Base-by-base conservation (phyloP, 2,113 vertebrate genomes). In the Forbesichthys agassizii region DNA sequence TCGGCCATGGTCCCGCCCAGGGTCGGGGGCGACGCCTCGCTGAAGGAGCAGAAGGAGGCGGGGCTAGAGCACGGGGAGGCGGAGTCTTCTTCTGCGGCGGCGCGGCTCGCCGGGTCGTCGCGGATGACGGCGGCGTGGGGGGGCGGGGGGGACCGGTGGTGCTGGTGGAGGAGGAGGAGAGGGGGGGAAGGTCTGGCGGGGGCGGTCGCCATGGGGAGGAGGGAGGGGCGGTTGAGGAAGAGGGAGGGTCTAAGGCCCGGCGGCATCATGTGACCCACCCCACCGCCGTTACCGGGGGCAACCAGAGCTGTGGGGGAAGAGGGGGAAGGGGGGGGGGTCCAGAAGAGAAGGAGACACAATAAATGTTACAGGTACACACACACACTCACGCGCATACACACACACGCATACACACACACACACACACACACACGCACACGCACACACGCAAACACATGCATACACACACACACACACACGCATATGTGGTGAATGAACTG, bases 181-280 rank as follows among this genome's bases (percentile, higher is more conserved):
- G 92, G 10, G 92, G 87, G 33, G 86, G 61, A 87, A 85, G 66
- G 20, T 20, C 20, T 20, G 7, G 80, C 81, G 54, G 87, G 86
- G 4, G 92, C 73, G 46, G 94, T 88, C 9, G 92, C 90, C 88
- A 96, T 90, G 71, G 95, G 92, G 77, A 95, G 92, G 77, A 96
- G 92, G 64, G 93, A 90, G 1, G 93, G 93, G 2, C 91, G 95
- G 90, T 95, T 96, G 81, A 96, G 89, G 92, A 96, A 96, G 79
- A 96, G 93, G 18, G 94, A 92, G 0, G 90, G 80, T 57, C 93
- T 93, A 72, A 95, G 92, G 55, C 93, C 93, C 57, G 80, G 13
- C 9, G 85, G 79, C 33, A 96, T 89, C 91, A 96, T 89, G 87
- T 94, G 94, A 71, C 93, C 90, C 0, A 78, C 68, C 16, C 91